Percentiles rank a stretch among this genome's conserved stretches.
Evolutionary conservation across 2,797 vertebrate species (phyloP).

Genomic region (Myotis vivesi): DNA sequence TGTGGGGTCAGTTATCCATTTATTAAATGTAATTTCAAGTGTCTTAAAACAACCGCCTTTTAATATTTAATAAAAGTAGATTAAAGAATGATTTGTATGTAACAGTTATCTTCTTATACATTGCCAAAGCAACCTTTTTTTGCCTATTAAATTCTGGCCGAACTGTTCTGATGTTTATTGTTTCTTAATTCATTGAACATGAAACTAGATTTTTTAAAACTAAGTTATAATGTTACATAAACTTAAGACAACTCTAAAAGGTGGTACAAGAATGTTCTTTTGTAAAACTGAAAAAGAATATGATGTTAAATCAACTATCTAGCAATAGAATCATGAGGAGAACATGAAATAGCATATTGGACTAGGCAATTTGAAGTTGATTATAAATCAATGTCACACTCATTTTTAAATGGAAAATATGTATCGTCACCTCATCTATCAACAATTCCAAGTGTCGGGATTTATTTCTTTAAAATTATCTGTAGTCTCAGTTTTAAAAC

Average conservation of each 20-base stretch:
- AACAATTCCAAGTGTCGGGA: slow-evolving; percentile 13
- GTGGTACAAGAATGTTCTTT: not conserved
- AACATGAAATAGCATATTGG: not conserved
- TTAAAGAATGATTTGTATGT: slow-evolving; percentile 5
- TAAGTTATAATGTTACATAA: slow-evolving; percentile 23
- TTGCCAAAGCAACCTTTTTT: slow-evolving; percentile 59
- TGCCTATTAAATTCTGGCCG: slow-evolving; percentile 25
- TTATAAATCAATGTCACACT: not conserved
- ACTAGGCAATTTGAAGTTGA: slow-evolving; percentile 3
- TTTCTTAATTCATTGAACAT: slow-evolving; percentile 40
- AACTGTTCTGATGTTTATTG: slow-evolving; percentile 32
- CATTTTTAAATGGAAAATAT: slow-evolving; percentile 32
- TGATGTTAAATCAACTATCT: slow-evolving; percentile 29
- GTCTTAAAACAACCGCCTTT: slow-evolving; percentile 66
- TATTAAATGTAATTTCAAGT: slow-evolving; percentile 51
- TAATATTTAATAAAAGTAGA: slow-evolving; percentile 53
- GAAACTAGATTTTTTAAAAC: slow-evolving; percentile 43
- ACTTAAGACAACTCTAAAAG: slow-evolving; percentile 37
- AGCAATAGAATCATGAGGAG: not conserved
- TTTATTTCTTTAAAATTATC: slow-evolving; percentile 45
- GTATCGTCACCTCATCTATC: not conserved
- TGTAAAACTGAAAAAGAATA: slow-evolving; percentile 11
- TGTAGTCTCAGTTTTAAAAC: slow-evolving; percentile 10
- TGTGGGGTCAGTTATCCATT: not conserved
- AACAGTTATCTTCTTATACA: not conserved